Base-by-base conservation (phyloP, 2,888 invertebrate species). In the Anoncus sp. region DNA sequence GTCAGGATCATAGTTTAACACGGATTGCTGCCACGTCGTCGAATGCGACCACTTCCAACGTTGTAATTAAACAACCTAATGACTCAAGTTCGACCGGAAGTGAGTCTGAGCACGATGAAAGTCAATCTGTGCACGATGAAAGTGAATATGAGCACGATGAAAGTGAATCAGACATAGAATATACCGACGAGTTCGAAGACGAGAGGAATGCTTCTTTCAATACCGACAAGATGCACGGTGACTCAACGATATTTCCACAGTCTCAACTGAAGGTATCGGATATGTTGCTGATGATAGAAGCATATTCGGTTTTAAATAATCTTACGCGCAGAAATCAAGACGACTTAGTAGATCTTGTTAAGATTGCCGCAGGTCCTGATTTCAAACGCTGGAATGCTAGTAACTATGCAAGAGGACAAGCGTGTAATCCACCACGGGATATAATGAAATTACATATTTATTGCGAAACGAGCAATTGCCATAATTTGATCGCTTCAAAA, bases 331-430 rank as follows among this genome's bases (percentile, higher is more conserved):
- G n/a, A 43, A 40, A 62, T 43, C 60, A 63, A 49, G 72, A 72
- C n/a, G 53, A 72, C 40, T 63, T 72, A n/a, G 22, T 72, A 5
- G 51, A 72, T 49, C 51, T 72, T 9, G 40, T 71, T 14, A 71
- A 62, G 45, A 16, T 51, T 31, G 16, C 70, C 22, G 75, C 75
- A 27, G 76, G 76, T 5, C 66, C 71, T 9, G 45, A 71, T 16
- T 76, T 76, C 47, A 27, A 65, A 38, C 47, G n/a, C n/a, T 71
- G 70, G 70, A 57, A 35, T n/a, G 65, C 47, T 20, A 53, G 45
- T 10, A 27, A 75, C 31, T 75, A 75, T 62, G 12, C 22, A 22
- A 40, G 31, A 43, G 60, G 49, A 18, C 49, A 63, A 71, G 38
- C 31, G 18, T 75, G 40, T 16, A 63, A 65, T 70, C 70, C 59